These are phyloP conservation scores for Larimichthys crocea DNA, from an alignment of 2,113 vertebrate genomes.

Conservation along the genomic window DNA sequence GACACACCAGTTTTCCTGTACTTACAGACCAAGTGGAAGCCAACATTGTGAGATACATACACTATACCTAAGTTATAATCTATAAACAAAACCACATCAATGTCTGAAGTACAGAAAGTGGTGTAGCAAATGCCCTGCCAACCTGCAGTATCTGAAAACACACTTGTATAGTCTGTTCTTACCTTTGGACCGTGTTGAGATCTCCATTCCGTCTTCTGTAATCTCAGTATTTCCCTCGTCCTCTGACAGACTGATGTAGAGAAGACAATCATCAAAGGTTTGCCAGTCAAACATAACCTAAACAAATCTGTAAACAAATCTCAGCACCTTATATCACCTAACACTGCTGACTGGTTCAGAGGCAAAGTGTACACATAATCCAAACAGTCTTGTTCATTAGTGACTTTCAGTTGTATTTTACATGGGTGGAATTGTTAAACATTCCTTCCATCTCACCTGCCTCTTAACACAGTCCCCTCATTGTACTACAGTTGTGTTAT, in stretches of 20 bases:
- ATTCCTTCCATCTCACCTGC: neutral
- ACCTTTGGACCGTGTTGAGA: constrained; percentile 98
- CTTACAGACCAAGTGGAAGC: neutral
- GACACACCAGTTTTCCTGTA: neutral
- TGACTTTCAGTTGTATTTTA: neutral
- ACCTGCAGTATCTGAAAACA: neutral
- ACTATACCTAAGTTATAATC: neutral
- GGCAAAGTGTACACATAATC: neutral
- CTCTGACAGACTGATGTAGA: constrained; percentile 89
- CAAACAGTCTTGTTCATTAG: neutral
- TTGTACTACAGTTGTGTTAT: neutral
- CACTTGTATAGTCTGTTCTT: constrained; percentile 56
- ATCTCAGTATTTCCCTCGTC: constrained; percentile 91
- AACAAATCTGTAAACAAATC: neutral
- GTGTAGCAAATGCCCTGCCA: neutral
- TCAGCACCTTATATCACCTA: neutral
- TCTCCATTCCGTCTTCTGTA: constrained; percentile 95
- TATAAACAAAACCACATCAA: neutral
- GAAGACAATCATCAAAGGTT: constrained; percentile 52
- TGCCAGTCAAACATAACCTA: neutral
- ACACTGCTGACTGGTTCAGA: neutral
- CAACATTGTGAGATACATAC: neutral
- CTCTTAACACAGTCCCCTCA: neutral
- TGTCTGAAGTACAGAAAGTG: neutral
- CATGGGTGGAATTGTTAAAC: neutral